Base-by-base conservation (phyloP, 2,797 vertebrate species). In the Crocidura indochinensis region DNA sequence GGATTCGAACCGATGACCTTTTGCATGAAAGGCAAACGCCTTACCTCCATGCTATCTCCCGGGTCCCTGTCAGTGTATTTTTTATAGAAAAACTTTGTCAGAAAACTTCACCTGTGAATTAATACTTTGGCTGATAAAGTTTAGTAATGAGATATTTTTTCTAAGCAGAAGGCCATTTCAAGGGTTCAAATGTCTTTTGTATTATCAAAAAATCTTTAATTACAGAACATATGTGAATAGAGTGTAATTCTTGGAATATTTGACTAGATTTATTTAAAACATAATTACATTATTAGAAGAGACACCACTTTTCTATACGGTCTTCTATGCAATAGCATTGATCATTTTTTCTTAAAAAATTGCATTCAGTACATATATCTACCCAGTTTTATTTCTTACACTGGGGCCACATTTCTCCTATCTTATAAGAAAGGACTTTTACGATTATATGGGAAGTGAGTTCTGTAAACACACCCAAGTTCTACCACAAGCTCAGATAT, bases 171-270 rank as follows among this genome's bases (percentile, higher is more conserved):
- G 38, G 5, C 38, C 38, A 11, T 81, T 19, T 19, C 29, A 64
- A 94, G 90, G 47, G 8, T 79, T 92, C 75, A 87, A 85, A 88
- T 38, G 84, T 69, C 49, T 77, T 80, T 92, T 67, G 6, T n/a
- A 75, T 71, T 88, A 53, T 6, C 80, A 86, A 88, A 69, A 67
- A 86, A 81, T 79, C 78, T 15, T 3, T n/a, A 11, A 15, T 78
- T 91, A 4, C 1, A 88, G 51, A 85, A 73, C 49, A 72, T 11
- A 20, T 71, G 29, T 84, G 77, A 72, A 46, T 47, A 19, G 92
- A 69, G 10, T 77, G 0, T 79, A 56, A 15, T 68, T 78, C 79
- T 82, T 77, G 51, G 22, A 88, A 73, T 86, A 26, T 72, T 81
- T 94, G 47, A 80, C 17, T 77, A 51, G 62, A 75, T 69, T 47